Evolutionary conservation across 2,113 vertebrate species (phyloP), one percentile per base, ranked within the genome.

Genomic region (Orientallactaga bullata): DNA sequence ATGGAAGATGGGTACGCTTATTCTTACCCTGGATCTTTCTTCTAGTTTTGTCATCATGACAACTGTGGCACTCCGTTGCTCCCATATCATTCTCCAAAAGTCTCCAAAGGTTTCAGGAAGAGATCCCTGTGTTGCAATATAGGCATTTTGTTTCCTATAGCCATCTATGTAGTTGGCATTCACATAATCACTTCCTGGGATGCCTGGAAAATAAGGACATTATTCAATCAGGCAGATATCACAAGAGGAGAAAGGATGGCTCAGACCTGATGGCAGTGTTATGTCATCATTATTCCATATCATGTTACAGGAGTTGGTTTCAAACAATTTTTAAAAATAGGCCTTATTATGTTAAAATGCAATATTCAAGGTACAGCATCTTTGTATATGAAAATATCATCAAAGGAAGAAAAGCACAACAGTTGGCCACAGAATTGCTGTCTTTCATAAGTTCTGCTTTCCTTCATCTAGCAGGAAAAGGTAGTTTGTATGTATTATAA

Each of bases 1-100:
- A 55, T 66, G n/a, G 11, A 82, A 66, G 55, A 30, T 18, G 16
- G 69, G 42, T 47, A 66, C 20, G 10, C 15, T 47, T 39, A 82
- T 85, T 68, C 98, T 98, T 98, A 99, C 99, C 99, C 99, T 98
- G 77, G 99, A 99, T 79, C 99, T 98, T 94, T 99, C 99, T 96
- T 99, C 99, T 86, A 99, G 97, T 96, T 99, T 99, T 80, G 99
- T 99, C 99, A 99, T 99, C 99, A 99, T 99, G 95, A 99, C 99
- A 0, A 99, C 98, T 35, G 99, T 99, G 82, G 99, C 99, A n/a
- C 99, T 99, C 84, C 99, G 98, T 93, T 99, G 99, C 23, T 99
- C 99, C 99, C 99, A 99, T 96, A 99, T 99, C 99, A 99, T 99
- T 97, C 99, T 99, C 99, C 99, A 99, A 97, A 99, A 99, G 95